Conservation (phyloP, 2,113 vertebrate genomes). For the Argyrosomus japonicus region DNA sequence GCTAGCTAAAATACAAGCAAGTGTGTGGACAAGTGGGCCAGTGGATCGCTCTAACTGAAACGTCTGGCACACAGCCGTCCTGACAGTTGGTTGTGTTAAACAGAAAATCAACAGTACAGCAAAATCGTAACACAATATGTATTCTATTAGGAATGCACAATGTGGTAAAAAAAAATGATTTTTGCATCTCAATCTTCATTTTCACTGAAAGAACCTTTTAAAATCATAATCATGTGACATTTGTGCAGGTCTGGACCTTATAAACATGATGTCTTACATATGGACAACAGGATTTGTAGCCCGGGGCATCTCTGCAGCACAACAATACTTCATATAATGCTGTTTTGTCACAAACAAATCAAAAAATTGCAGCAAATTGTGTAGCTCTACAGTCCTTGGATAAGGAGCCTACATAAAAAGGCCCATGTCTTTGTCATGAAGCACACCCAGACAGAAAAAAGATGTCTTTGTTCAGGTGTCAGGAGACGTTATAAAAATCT, state of each 20-base stretch:
- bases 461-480: not conserved
- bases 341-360: no score
- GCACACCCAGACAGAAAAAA: not conserved
- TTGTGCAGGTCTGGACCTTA: no score
- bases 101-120: not conserved
- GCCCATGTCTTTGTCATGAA: not conserved
- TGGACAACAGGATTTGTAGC: no score
- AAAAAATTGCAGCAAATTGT: no score
- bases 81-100: not conserved
- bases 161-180: no score
- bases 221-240: no score
- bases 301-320: no score
- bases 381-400: not conserved
- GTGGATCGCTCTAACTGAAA: not conserved
- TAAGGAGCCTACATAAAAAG: not conserved
- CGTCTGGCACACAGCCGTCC: not conserved
- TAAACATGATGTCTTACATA: no score
- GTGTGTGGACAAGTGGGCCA: slow-evolving; percentile 27
- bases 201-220: no score
- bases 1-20: not conserved
- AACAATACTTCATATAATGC: no score
- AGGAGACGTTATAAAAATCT: not conserved
- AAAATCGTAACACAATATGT: not conserved
- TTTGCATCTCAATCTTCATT: no score
- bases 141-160: not conserved